phyloP scores from a whole-genome alignment of 2,888 invertebrate species.

The Encarsia formosa region DNA sequence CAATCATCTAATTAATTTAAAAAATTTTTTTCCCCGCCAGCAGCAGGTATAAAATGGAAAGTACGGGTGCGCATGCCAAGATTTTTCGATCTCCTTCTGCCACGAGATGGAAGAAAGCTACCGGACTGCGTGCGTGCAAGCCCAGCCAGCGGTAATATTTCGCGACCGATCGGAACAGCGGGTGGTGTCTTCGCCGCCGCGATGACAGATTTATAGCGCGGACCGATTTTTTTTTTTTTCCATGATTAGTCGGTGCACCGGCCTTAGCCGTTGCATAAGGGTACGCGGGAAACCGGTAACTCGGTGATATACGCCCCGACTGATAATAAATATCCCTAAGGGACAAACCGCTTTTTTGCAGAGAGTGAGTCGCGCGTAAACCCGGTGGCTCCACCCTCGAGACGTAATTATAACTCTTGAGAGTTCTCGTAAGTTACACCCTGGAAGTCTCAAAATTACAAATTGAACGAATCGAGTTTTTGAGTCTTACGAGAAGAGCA shows the following conservation, averaged over 20 bases:
- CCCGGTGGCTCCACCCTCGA: not conserved
- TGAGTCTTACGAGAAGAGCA: no score
- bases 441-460: no score
- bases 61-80: no score
- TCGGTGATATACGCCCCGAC: constrained; percentile 11
- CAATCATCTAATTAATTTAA: no score
- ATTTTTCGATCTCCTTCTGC: no score
- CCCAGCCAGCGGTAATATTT: constrained; percentile 5
- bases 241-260: not conserved
- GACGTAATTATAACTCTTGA: not conserved
- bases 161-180: constrained; percentile 15
- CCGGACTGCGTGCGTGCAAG: not conserved
- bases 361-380: constrained; percentile 2
- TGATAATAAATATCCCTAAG: constrained; percentile 20
- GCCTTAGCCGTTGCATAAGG: constrained; percentile 33
- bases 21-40: no score
- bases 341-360: constrained; percentile 17
- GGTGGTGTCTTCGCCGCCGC: constrained; percentile 17
- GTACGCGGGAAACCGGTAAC: constrained; percentile 15
- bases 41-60: no score
- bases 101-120: no score
- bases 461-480: no score
- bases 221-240: constrained; percentile 1
- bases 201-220: constrained; percentile 22
- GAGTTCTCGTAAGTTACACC: no score